These are phyloP conservation scores for Xanthostigma xanthostigma DNA, from an alignment of 2,888 invertebrate species.

Conservation along the genomic window DNA sequence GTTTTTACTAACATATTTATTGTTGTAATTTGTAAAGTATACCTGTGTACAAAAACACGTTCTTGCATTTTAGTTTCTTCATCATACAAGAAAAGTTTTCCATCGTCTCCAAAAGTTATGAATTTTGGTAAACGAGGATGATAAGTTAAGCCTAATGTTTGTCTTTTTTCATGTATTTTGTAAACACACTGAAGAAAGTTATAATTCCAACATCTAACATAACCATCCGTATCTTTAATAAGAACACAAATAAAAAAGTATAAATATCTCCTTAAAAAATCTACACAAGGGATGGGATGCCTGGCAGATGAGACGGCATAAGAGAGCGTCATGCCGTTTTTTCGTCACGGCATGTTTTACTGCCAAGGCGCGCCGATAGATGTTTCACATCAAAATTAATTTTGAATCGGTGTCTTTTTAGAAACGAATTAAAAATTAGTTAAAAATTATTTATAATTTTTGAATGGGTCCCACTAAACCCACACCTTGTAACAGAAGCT, in stretches of 20 bases:
- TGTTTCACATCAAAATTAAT: no score
- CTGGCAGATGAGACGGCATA: no score
- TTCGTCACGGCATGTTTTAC: no score
- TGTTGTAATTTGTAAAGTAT: constrained; percentile 7
- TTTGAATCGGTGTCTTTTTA: no score
- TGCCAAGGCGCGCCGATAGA: no score
- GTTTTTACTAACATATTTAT: no score
- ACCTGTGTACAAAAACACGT: constrained; percentile 43
- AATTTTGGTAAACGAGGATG: constrained; percentile 41
- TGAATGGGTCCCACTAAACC: no score
- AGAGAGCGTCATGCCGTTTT: no score
- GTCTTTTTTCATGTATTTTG: constrained; percentile 48
- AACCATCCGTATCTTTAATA: constrained; percentile 50
- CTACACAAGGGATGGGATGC: no score
- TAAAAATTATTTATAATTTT: no score
- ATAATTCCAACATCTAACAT: constrained; percentile 54
- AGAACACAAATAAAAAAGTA: neutral
- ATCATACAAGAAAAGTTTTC: constrained; percentile 47
- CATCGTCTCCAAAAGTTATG: constrained; percentile 47
- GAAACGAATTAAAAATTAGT: no score
- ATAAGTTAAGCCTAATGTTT: constrained; percentile 45
- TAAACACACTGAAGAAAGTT: constrained; percentile 45
- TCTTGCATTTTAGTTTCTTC: constrained; percentile 51
- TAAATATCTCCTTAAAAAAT: neutral
- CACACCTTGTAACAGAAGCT: no score